Base-by-base conservation (phyloP, 2,888 invertebrate genomes). In the Epinotia bilunana region DNA sequence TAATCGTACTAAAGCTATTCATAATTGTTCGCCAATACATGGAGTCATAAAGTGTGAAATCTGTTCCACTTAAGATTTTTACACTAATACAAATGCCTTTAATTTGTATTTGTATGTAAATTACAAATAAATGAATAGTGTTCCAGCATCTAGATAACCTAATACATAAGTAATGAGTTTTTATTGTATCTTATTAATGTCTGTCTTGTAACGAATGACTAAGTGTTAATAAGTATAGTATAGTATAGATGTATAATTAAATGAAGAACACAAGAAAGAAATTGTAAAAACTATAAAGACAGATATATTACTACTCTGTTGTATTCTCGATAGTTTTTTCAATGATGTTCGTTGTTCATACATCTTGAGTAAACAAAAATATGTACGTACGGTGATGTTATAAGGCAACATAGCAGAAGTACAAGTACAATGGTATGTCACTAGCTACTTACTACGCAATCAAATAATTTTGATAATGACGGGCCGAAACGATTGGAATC, bases 151-250 rank as follows among this genome's bases (percentile, higher is more conserved):
- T 58, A 46, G 63, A 62, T 63, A 46, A n/a, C 53, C n/a, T 13
- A 74, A 57, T 62, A 69, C 63, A 74, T 74, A 58, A 58, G 5
- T 33, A 69, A 63, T 64, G 33, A 74, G 49, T 68, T 55, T 73
- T 73, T 72, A 63, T 61, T 53, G 64, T 46, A 60, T 28, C 12
- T 33, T 20, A 55, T 6, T 58, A 60, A 49, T 49, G 49, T 49
- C 49, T 13, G 5, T n/a, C 16, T 39, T 39, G 9, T 49, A 49
- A 49, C 49, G 46, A 46, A 46, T 4, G 9, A 43, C 12, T 43
- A 43, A 43, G 43, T 43, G 46, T 46, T 46, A 13, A 3, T 46
- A 39, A 39, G 39, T 39, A 39, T 9, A 9, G n/a, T n/a, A n/a
- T n/a, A 3, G 13, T 46, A 46, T 46, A 13, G 12, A 46, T 46